phyloP scores from a whole-genome alignment of 1,140 invertebrate genomes.

The Globodera ellingtonae region DNA sequence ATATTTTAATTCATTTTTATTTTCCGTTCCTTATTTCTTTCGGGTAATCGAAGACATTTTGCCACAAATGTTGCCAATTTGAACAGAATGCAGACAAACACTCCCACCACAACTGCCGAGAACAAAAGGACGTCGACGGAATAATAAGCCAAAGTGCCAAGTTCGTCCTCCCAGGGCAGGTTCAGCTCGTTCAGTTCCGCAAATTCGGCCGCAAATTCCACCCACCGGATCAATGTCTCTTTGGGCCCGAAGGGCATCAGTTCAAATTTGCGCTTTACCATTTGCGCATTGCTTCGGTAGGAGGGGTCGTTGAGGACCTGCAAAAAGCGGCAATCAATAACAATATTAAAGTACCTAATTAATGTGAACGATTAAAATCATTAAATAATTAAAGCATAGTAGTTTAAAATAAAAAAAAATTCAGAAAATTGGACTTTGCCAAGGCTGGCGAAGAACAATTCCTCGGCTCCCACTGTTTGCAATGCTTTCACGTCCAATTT shows the following conservation, averaged over 20 bases:
- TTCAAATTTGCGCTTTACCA: slow-evolving; percentile 46
- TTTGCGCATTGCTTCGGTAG: slow-evolving; percentile 26
- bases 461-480: not conserved
- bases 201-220: slow-evolving; percentile 38
- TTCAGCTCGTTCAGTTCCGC: slow-evolving; percentile 23
- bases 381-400: too few relatives aligned
- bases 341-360: too few relatives aligned
- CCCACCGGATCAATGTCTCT: slow-evolving; percentile 28
- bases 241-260: slow-evolving; percentile 26
- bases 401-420: too few relatives aligned
- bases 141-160: slow-evolving; percentile 27
- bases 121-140: slow-evolving; percentile 37
- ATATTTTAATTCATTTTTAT: too few relatives aligned
- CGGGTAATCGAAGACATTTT: too few relatives aligned
- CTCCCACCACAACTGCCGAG: slow-evolving; percentile 1
- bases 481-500: not conserved
- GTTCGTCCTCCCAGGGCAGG: slow-evolving; percentile 4
- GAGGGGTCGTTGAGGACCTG: not conserved
- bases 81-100: too few relatives aligned
- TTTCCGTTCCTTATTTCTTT: too few relatives aligned
- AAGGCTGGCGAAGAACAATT: not conserved
- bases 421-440: too few relatives aligned
- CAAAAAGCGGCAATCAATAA: not conserved
- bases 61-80: too few relatives aligned
- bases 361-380: too few relatives aligned